Evolutionary conservation across 1,140 invertebrate species (phyloP).

Genomic region (Trichonephila clavipes): DNA sequence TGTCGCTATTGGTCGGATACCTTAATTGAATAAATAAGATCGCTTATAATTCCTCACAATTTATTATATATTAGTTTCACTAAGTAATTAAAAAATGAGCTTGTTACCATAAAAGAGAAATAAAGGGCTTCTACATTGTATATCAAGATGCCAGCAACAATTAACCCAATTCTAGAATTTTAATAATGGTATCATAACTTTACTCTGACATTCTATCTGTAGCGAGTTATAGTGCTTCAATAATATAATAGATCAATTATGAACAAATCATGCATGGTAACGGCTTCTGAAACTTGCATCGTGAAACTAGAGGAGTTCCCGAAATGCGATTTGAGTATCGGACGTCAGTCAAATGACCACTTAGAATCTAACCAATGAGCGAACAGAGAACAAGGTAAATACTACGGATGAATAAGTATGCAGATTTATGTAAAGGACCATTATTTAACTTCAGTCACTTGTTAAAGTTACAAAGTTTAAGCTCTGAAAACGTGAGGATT

Average conservation of each 20-base stretch:
- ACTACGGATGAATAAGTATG: neutral
- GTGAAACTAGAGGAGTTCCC: neutral
- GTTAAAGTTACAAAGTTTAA: neutral
- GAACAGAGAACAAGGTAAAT: constrained; percentile 3
- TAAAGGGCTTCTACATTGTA: too few species aligned
- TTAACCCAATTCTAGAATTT: neutral
- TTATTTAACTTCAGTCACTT: constrained; percentile 1
- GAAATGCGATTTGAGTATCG: neutral
- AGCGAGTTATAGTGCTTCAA: neutral
- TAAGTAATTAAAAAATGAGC: too few species aligned
- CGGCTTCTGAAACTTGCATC: neutral
- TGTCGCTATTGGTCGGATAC: too few species aligned
- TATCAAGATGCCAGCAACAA: neutral
- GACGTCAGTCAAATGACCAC: neutral
- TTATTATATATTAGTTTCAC: too few species aligned
- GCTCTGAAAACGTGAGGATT: neutral
- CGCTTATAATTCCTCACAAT: too few species aligned
- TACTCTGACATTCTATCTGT: neutral
- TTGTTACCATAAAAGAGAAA: too few species aligned
- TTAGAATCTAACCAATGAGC: neutral
- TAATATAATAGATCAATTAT: neutral
- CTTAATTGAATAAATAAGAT: too few species aligned
- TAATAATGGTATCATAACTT: neutral
- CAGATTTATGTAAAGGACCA: neutral
- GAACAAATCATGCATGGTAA: neutral